These are phyloP conservation scores for Apteryx owenii DNA, from an alignment of 2,113 vertebrate genomes.

Conservation along the genomic window DNA sequence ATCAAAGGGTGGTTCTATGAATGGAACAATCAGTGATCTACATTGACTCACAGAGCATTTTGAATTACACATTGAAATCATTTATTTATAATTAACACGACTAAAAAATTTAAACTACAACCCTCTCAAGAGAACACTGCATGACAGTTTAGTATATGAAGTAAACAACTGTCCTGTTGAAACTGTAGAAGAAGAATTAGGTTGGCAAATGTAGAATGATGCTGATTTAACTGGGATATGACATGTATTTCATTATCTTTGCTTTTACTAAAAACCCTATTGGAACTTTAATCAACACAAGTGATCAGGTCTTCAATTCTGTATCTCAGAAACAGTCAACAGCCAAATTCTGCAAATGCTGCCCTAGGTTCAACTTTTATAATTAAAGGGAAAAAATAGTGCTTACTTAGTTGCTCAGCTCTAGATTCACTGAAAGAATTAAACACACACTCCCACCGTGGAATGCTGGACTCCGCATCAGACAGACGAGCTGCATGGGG, in stretches of 20 bases:
- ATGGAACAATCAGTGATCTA: background rate
- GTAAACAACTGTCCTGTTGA: background rate
- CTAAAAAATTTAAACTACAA: background rate
- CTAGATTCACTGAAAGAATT: too few species aligned
- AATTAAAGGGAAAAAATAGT: background rate
- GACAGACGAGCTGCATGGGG: too few species aligned
- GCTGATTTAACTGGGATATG: background rate
- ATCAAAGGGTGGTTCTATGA: background rate
- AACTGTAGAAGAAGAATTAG: background rate
- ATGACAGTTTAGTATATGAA: background rate
- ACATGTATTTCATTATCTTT: background rate
- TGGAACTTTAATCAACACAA: background rate
- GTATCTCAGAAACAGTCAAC: background rate
- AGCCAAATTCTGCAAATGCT: too few species aligned
- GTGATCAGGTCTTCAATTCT: background rate
- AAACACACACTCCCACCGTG: too few species aligned
- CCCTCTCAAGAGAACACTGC: background rate
- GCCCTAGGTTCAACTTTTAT: background rate
- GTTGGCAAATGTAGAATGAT: background rate
- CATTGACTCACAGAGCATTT: background rate
- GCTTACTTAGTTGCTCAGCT: background rate
- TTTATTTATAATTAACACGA: background rate
- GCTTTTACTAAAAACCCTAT: background rate
- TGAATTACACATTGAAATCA: background rate
- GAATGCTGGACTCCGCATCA: too few species aligned